Evolutionary conservation across 2,888 invertebrate species (phyloP).

Genomic region (Rhabditophanes sp.): DNA sequence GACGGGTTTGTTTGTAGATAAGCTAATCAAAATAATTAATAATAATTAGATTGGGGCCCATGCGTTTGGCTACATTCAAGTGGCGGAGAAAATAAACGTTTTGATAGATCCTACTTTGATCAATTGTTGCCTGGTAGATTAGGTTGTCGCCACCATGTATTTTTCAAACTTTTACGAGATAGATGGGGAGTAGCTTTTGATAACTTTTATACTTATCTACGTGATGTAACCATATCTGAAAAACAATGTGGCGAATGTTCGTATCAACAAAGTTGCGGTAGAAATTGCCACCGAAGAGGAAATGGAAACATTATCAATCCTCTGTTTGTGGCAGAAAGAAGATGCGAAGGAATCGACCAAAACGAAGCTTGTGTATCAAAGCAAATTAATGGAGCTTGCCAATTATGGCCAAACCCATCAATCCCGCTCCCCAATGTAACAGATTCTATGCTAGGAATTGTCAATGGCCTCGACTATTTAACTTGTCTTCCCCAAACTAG

Average conservation of each 20-base stretch:
- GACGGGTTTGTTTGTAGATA: not conserved
- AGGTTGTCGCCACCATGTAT: slow-evolving; percentile 41
- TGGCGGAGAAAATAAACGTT: slow-evolving; percentile 20
- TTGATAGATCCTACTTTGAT: slow-evolving; percentile 32
- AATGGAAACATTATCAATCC: slow-evolving; percentile 34
- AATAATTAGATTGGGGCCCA: slow-evolving; percentile 28
- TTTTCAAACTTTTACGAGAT: slow-evolving; percentile 36
- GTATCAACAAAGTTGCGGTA: slow-evolving; percentile 38
- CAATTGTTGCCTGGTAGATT: slow-evolving; percentile 34
- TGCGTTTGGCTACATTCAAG: slow-evolving; percentile 41
- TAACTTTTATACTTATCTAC: slow-evolving; percentile 40
- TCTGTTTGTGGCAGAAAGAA: slow-evolving; percentile 39
- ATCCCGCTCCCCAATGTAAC: slow-evolving; percentile 37
- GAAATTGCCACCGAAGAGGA: slow-evolving; percentile 38
- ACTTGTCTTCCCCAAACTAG: slow-evolving; percentile 33
- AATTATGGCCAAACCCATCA: slow-evolving; percentile 34
- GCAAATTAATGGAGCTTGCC: slow-evolving; percentile 16
- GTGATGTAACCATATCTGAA: slow-evolving; percentile 30
- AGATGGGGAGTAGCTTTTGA: slow-evolving; percentile 41
- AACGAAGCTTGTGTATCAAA: slow-evolving; percentile 29
- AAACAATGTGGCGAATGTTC: slow-evolving; percentile 37
- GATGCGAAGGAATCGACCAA: slow-evolving; percentile 37
- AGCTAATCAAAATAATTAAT: not conserved
- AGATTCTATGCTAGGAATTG: slow-evolving; percentile 29
- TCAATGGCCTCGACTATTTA: slow-evolving; percentile 36